Conservation (phyloP, 2,888 invertebrate species). For the Ennomos erosarius region DNA sequence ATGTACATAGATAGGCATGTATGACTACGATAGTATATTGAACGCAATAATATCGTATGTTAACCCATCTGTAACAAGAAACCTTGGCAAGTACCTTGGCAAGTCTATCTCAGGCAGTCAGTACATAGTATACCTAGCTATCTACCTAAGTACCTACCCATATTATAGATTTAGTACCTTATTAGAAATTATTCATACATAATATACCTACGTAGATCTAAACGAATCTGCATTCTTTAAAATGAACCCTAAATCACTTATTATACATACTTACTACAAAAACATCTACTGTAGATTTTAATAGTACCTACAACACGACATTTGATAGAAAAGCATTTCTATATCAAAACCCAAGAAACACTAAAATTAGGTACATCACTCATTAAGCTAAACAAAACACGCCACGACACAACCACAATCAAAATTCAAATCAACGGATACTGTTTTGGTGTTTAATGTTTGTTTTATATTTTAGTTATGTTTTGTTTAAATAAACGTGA, state of each 20-base stretch:
- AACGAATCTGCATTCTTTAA: no score
- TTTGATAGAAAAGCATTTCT: slow-evolving; percentile 7
- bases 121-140: slow-evolving; percentile 4
- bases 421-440: slow-evolving; percentile 12
- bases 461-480: slow-evolving; percentile 25
- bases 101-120: slow-evolving; percentile 11
- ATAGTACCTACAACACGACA: neutral
- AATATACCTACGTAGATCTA: no score
- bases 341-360: slow-evolving; percentile 7
- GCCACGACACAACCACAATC: slow-evolving; percentile 37
- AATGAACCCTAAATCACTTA: no score
- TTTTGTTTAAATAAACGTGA: slow-evolving; percentile 49
- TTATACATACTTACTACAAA: neutral
- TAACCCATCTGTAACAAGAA: slow-evolving; percentile 14
- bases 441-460: neutral
- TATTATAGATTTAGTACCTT: neutral
- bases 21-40: no score
- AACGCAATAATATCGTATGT: no score
- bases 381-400: slow-evolving; percentile 30
- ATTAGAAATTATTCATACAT: neutral
- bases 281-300: neutral
- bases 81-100: slow-evolving; percentile 4
- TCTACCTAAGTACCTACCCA: neutral
- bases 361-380: slow-evolving; percentile 13
- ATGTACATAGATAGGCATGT: no score